phyloP scores from a whole-genome alignment of 2,888 invertebrate species.

The Plebejus anna region DNA sequence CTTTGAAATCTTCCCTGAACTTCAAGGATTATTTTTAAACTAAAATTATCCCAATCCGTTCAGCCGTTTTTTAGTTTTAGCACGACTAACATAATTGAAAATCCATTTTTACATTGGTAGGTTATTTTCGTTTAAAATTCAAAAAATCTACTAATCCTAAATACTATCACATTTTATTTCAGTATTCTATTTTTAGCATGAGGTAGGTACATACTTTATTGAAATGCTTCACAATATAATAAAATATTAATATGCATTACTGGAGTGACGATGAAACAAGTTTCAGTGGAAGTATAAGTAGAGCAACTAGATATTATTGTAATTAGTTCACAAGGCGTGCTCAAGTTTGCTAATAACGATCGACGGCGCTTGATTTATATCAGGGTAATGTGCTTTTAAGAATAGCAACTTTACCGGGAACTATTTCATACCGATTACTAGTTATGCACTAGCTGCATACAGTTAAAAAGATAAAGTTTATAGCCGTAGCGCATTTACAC shows the following conservation, averaged over 20 bases:
- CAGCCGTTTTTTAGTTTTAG: too few relatives aligned
- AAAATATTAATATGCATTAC: conserved; percentile 6
- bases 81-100: too few relatives aligned
- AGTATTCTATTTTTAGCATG: background rate
- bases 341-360: conserved; percentile 37
- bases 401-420: conserved; percentile 23
- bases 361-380: conserved; percentile 34
- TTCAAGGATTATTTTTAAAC: too few relatives aligned
- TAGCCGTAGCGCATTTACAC: too few relatives aligned
- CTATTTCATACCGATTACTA: conserved; percentile 24
- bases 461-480: background rate
- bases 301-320: conserved; percentile 33
- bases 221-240: background rate
- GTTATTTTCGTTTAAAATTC: too few relatives aligned
- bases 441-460: conserved; percentile 8
- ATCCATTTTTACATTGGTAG: too few relatives aligned
- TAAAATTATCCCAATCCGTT: too few relatives aligned
- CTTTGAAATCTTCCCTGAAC: too few relatives aligned
- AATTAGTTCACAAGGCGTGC: conserved; percentile 35
- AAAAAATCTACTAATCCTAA: too few relatives aligned
- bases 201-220: background rate
- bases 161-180: too few relatives aligned
- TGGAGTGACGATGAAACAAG: conserved; percentile 26
- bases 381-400: conserved; percentile 30
- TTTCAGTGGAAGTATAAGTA: conserved; percentile 13